Evolutionary conservation across 2,888 invertebrate species (phyloP).

Genomic region (Torymus auratus): DNA sequence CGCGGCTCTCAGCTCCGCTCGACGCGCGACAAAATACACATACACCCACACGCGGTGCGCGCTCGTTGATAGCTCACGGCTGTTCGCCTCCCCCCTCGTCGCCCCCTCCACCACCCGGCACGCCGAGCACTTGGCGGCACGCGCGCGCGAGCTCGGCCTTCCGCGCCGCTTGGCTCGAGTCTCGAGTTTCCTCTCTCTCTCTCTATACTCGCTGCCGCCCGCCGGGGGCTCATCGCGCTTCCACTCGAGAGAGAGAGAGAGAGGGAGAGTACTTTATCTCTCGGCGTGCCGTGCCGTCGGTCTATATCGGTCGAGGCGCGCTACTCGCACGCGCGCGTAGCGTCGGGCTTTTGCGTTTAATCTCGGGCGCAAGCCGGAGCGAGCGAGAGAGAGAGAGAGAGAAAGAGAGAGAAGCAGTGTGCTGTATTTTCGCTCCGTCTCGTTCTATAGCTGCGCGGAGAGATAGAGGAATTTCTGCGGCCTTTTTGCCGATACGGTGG

Average conservation of each 20-base stretch:
- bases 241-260: slow-evolving; percentile 63
- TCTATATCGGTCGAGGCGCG: too few relatives aligned
- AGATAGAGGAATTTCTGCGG: too few relatives aligned
- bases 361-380: background rate
- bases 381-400: slow-evolving; percentile 18
- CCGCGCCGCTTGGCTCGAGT: slow-evolving; percentile 64
- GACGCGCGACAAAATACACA: too few relatives aligned
- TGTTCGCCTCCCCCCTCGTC: slow-evolving; percentile 55
- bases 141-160: slow-evolving; percentile 60
- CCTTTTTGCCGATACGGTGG: too few relatives aligned
- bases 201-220: slow-evolving; percentile 57
- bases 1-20: too few relatives aligned
- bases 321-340: background rate
- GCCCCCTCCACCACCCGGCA: slow-evolving; percentile 54
- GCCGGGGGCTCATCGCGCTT: slow-evolving; percentile 74
- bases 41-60: background rate
- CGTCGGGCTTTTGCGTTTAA: too few relatives aligned
- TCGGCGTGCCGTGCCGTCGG: slow-evolving; percentile 1
- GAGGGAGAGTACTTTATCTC: background rate
- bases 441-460: too few relatives aligned
- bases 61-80: slow-evolving; percentile 35
- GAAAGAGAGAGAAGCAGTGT: slow-evolving; percentile 1
- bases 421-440: slow-evolving; percentile 42
- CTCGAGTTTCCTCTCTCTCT: slow-evolving; percentile 56
- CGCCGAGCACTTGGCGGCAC: slow-evolving; percentile 62